Evolutionary conservation across 2,888 invertebrate genomes (phyloP).

Genomic region (Ganaspis brasiliensis): DNA sequence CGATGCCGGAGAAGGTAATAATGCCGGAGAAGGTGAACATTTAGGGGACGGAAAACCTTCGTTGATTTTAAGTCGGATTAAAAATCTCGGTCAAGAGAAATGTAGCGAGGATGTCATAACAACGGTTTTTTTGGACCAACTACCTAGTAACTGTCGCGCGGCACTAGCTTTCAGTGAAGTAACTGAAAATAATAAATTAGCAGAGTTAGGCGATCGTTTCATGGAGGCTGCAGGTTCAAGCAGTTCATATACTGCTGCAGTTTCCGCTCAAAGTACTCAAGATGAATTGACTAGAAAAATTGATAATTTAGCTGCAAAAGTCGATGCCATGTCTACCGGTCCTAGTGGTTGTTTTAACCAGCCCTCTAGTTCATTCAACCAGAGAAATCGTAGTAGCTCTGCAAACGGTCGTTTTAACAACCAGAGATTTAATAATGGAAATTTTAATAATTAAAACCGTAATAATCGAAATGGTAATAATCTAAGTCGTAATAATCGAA

Average conservation of each 20-base stretch:
- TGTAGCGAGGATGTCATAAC: slow-evolving; percentile 19
- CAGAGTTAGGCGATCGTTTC: too few relatives aligned
- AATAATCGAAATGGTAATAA: too few relatives aligned
- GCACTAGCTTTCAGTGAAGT: slow-evolving; percentile 9
- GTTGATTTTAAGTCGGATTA: neutral
- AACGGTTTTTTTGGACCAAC: slow-evolving; percentile 42
- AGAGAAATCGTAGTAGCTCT: neutral
- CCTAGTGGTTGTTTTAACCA: neutral
- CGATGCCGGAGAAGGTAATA: neutral
- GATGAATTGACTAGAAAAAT: neutral
- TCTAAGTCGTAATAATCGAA: neutral
- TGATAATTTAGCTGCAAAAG: neutral
- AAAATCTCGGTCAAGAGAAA: slow-evolving; percentile 24
- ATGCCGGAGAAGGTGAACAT: neutral
- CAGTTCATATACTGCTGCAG: neutral
- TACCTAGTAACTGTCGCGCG: neutral
- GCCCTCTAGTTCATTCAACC: neutral
- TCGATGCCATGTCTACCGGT: neutral
- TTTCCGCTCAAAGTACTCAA: neutral
- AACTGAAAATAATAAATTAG: neutral
- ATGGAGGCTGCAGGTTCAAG: neutral
- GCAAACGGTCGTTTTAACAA: too few relatives aligned
- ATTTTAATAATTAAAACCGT: too few relatives aligned
- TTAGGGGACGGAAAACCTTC: neutral
- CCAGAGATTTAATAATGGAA: too few relatives aligned